phyloP scores from a whole-genome alignment of 2,888 invertebrate genomes.

The Drosophila borealis region DNA sequence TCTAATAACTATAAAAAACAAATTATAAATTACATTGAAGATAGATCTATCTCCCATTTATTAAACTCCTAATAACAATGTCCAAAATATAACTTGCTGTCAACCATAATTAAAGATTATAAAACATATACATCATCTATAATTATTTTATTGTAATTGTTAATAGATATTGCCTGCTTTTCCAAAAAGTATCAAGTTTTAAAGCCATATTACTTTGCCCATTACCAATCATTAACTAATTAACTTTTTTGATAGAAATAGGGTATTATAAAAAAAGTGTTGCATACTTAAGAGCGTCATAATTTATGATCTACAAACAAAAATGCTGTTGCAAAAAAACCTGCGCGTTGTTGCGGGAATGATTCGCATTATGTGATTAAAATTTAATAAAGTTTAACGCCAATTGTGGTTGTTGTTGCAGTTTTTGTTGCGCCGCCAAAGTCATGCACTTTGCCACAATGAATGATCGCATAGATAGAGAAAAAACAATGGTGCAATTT shows the following conservation, averaged over 20 bases:
- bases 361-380: conserved; percentile 57
- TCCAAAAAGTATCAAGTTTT: too few relatives aligned
- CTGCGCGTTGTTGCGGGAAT: conserved; percentile 36
- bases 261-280: conserved; percentile 7
- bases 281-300: conserved; percentile 43
- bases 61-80: too few relatives aligned
- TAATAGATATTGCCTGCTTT: too few relatives aligned
- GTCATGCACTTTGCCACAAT: conserved; percentile 49
- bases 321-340: conserved; percentile 2
- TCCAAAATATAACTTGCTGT: too few relatives aligned
- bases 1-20: too few relatives aligned
- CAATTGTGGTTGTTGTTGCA: conserved; percentile 18
- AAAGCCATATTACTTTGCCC: too few relatives aligned
- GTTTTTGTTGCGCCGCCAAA: conserved; percentile 15
- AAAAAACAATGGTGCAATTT: not conserved
- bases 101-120: too few relatives aligned
- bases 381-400: conserved; percentile 61
- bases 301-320: not conserved
- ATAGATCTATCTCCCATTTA: too few relatives aligned
- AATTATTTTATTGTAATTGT: too few relatives aligned
- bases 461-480: conserved; percentile 6
- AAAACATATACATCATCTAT: too few relatives aligned
- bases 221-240: conserved; percentile 19
- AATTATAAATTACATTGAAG: too few relatives aligned
- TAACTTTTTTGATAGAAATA: conserved; percentile 20